Percentiles rank a stretch among this genome's conserved stretches.
These are phyloP conservation scores for Erythrocercus mccallii DNA, from an alignment of 2,113 vertebrate genomes.

Conservation along the genomic window DNA sequence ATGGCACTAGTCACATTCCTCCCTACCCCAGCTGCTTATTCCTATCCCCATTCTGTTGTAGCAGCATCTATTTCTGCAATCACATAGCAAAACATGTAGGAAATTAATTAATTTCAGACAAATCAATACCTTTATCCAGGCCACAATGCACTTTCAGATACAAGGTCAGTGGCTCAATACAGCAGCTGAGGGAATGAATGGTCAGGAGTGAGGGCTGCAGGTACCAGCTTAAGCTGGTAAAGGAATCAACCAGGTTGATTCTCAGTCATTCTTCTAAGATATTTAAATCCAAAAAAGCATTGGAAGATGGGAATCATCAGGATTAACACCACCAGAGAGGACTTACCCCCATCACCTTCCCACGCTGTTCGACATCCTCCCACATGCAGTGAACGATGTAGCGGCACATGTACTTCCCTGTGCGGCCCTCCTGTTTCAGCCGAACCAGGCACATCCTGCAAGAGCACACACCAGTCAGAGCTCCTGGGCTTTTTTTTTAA, in stretches of 20 bases:
- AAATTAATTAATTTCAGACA: neutral
- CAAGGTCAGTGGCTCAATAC: neutral
- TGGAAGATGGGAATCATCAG: neutral
- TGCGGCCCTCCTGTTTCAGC: conserved; percentile 94
- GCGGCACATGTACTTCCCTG: conserved; percentile 94
- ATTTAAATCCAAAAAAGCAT: neutral
- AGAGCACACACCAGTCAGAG: neutral
- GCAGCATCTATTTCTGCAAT: neutral
- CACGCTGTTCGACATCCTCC: conserved; percentile 95
- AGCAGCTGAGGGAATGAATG: neutral
- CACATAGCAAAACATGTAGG: neutral
- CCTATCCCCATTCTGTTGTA: neutral
- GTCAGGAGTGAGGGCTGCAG: neutral
- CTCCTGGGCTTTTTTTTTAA: neutral
- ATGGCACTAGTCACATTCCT: neutral
- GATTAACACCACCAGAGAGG: neutral
- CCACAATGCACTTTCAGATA: neutral
- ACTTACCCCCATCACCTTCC: conserved; percentile 96
- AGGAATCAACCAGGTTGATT: neutral
- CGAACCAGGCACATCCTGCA: conserved; percentile 96
- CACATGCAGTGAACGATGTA: conserved; percentile 98
- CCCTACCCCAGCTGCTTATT: neutral
- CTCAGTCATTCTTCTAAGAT: neutral
- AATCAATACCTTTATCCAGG: neutral
- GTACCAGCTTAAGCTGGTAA: neutral